A percentile compares a stretch with the other conserved stretches of the same genome.
Evolutionary conservation across 2,888 invertebrate genomes (phyloP).

Genomic region (Timema cristinae): DNA sequence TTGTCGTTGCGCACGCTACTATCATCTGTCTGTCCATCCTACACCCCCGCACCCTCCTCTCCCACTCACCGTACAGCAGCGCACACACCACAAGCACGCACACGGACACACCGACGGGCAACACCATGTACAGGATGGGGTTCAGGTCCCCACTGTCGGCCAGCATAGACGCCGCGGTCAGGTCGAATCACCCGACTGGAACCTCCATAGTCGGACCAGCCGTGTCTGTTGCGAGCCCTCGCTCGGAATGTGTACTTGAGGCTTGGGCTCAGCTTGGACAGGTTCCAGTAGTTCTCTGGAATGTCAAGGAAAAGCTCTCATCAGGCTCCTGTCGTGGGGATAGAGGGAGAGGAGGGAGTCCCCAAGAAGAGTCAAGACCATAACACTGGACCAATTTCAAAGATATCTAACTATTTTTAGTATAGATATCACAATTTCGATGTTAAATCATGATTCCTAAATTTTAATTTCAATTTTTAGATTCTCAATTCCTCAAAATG

Average conservation of each 20-base stretch:
- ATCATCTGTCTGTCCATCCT: no score
- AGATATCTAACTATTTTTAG: no score
- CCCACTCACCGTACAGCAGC: slow-evolving; percentile 52
- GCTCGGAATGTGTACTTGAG: slow-evolving; percentile 69
- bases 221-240: slow-evolving; percentile 72
- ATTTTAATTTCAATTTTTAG: no score
- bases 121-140: slow-evolving; percentile 59
- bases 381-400: no score
- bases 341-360: no score
- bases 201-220: slow-evolving; percentile 67
- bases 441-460: no score
- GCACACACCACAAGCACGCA: slow-evolving; percentile 46
- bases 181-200: slow-evolving; percentile 58
- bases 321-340: no score
- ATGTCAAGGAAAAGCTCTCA: slow-evolving; percentile 19
- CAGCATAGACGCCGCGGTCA: slow-evolving; percentile 49
- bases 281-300: slow-evolving; percentile 74
- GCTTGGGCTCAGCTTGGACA: slow-evolving; percentile 60
- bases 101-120: slow-evolving; percentile 51
- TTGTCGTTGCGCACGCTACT: no score
- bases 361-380: no score
- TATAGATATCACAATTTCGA: no score
- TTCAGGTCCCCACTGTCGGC: slow-evolving; percentile 53
- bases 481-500: no score
- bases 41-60: background rate